Base-by-base conservation (phyloP, 2,888 invertebrate genomes). In the Caenorhabditis imperialis region DNA sequence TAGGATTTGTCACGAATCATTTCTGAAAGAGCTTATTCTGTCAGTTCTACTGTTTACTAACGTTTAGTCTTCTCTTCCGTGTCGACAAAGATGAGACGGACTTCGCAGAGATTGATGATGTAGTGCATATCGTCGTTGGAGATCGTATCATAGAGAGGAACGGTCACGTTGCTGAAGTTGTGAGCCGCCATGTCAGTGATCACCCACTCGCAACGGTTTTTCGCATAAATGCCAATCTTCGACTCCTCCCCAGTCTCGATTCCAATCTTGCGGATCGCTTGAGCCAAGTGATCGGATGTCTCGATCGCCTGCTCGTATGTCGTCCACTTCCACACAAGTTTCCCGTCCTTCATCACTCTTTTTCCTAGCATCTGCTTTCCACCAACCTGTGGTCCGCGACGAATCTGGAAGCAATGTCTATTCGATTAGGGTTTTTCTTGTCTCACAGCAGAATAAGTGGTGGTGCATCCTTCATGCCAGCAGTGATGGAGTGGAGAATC, bases 131-230 rank as follows among this genome's bases (percentile, higher is more conserved):
- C 75, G 10, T 75, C 63, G 23, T 53, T 70, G 8, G 63, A 55
- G 37, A 75, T 63, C 18, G 75, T 75, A 8, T 75, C 75, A 35
- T 75, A 75, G 10, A 75, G 44, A 33, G 75, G 70, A 14, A 75
- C 75, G 10, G 54, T 58, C 10, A 70, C 75, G 22, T 75, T 75
- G 20, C 60, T 63, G 58, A 75, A 75, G 51, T 69, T 70, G 42
- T 75, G 70, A 1, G 54, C 8, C 0, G 54, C 70, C 70, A 75
- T 75, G 20, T 75, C 75, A 0, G 62, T 30, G 35, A 74, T 23
- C 6, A 74, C 18, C 74, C 74, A 74, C 48, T 74, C 74, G 0
- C 61, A 18, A 5, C 74, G 44, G 40, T 74, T 74, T 23, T 74
- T 67, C 44, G 74, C 67, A 47, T 69, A 74, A 8, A 74, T 62